Conservation (phyloP, 2,797 vertebrate genomes). For the Schizopygopsis pylzovi region DNA sequence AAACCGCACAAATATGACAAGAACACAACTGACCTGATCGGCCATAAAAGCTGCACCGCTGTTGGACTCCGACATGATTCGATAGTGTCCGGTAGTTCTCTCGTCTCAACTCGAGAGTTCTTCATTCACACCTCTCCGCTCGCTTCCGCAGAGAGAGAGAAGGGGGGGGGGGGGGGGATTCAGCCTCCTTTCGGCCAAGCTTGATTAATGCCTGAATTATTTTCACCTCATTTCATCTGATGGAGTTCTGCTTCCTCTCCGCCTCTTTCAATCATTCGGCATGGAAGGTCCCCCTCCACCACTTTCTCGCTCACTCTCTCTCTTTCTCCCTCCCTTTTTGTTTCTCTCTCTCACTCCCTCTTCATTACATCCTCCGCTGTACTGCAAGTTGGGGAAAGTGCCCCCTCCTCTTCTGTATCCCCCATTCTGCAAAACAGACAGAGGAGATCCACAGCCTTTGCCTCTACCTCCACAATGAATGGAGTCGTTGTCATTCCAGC, state of each 20-base stretch:
- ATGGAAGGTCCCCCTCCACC: slow-evolving; percentile 71
- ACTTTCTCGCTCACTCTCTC: slow-evolving; percentile 71
- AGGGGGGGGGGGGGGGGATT: slow-evolving; percentile 63
- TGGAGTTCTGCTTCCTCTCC: slow-evolving; percentile 85
- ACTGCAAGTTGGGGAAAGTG: slow-evolving; percentile 56
- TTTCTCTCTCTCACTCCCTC: slow-evolving; percentile 60
- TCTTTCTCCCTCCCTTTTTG: slow-evolving; percentile 32
- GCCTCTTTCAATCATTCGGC: slow-evolving; percentile 85
- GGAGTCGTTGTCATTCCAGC: slow-evolving; percentile 81
- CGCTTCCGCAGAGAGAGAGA: slow-evolving; percentile 70
- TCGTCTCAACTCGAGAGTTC: slow-evolving; percentile 75
- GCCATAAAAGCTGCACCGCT: slow-evolving; percentile 73
- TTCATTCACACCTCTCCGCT: slow-evolving; percentile 86
- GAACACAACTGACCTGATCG: slow-evolving; percentile 81
- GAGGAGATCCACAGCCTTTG: slow-evolving; percentile 80
- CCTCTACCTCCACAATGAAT: slow-evolving; percentile 82
- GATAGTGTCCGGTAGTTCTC: slow-evolving; percentile 76
- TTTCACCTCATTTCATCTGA: slow-evolving; percentile 90
- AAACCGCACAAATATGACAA: slow-evolving; percentile 19
- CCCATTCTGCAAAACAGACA: slow-evolving; percentile 65
- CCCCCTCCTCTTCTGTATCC: slow-evolving; percentile 53
- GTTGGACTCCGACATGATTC: slow-evolving; percentile 81
- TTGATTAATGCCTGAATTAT: slow-evolving; percentile 89
- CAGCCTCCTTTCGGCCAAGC: slow-evolving; percentile 81
- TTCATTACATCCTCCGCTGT: slow-evolving; percentile 53